phyloP scores from a whole-genome alignment of 2,888 invertebrate species.

The Leptopilina myrica region DNA sequence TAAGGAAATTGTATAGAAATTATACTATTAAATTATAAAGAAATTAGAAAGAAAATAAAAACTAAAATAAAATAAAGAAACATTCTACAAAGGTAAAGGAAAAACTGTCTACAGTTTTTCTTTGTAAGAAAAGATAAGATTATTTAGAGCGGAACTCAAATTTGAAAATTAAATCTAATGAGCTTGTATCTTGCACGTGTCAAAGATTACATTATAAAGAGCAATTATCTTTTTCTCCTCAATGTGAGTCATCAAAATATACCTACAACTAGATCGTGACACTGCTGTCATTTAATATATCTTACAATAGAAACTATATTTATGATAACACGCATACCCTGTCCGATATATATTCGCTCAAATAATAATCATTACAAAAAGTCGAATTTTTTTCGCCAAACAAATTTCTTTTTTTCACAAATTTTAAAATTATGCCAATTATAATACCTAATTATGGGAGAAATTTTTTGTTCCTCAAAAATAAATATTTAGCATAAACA shows the following conservation, averaged over 20 bases:
- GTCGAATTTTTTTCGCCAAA: not conserved
- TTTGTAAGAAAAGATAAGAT: not conserved
- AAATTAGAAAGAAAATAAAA: no score
- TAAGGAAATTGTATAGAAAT: no score
- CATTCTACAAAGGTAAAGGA: no score
- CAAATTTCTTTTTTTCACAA: no score
- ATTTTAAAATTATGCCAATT: no score
- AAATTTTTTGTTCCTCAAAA: no score
- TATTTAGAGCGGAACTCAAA: not conserved
- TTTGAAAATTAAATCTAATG: slow-evolving; percentile 6
- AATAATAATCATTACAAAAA: not conserved
- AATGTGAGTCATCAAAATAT: slow-evolving; percentile 6
- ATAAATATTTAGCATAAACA: no score
- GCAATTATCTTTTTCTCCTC: slow-evolving; percentile 9
- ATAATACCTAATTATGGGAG: no score
- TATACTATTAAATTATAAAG: no score
- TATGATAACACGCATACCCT: not conserved
- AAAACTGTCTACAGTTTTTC: not conserved
- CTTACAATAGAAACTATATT: not conserved
- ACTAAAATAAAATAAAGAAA: no score
- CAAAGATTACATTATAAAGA: slow-evolving; percentile 20
- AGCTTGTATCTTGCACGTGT: slow-evolving; percentile 19
- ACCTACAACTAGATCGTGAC: not conserved
- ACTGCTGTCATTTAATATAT: slow-evolving; percentile 12
- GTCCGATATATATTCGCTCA: not conserved